Evolutionary conservation across 37 sponge, comb jelly and placozoan genomes (phyloP).

Genomic region (Cladorhizidae sp.): DNA sequence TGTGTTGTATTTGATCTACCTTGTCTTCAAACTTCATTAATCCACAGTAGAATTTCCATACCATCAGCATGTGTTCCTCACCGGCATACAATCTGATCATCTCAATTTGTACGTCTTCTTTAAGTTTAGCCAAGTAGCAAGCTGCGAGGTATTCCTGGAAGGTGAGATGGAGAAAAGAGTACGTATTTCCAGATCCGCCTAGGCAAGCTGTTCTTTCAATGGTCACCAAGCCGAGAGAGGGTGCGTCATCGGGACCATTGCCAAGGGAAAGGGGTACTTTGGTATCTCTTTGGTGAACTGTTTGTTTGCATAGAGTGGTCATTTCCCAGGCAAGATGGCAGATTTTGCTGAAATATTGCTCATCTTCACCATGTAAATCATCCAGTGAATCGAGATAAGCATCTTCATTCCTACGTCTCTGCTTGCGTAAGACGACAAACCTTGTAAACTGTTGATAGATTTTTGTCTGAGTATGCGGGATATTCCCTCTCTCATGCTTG

Average conservation of each 20-base stretch:
- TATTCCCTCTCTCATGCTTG: not conserved
- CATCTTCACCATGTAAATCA: not conserved
- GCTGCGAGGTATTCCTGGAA: slow-evolving; percentile 36
- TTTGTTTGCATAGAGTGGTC: not conserved
- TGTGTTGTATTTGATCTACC: not conserved
- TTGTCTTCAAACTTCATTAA: not conserved
- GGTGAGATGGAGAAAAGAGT: slow-evolving; percentile 29
- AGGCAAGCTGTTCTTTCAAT: not conserved
- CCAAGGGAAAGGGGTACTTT: not conserved
- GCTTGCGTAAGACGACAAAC: not conserved
- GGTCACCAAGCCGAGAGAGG: slow-evolving; percentile 8
- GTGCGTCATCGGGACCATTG: not conserved
- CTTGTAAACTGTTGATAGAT: slow-evolving; percentile 14
- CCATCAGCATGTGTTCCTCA: slow-evolving; percentile 1
- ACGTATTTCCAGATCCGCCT: not conserved
- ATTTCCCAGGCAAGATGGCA: slow-evolving; percentile 13
- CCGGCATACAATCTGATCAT: not conserved
- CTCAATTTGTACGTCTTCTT: not conserved
- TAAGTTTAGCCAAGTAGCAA: not conserved
- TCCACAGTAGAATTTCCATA: slow-evolving; percentile 39
- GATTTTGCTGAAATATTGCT: not conserved
- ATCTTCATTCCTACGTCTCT: not conserved
- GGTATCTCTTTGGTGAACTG: not conserved
- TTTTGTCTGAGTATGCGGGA: slow-evolving; percentile 32
- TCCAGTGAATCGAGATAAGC: not conserved